Percentiles rank a stretch among this genome's conserved stretches.
Evolutionary conservation across 1,140 invertebrate genomes (phyloP).

Genomic region (Cyclina sinensis): DNA sequence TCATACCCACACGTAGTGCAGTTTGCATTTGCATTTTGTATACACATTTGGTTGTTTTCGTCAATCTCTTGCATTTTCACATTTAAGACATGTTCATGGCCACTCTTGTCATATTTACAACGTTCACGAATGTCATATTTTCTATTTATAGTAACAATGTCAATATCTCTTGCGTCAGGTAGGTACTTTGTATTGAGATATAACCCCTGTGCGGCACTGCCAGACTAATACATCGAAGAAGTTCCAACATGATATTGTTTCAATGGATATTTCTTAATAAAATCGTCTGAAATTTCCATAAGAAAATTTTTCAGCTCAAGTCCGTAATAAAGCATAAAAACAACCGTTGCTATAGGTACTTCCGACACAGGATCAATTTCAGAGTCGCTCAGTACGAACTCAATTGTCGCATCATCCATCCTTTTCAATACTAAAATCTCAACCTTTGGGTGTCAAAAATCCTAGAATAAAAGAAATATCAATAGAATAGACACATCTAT

Average conservation of each 20-base stretch:
- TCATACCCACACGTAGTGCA: too few relatives aligned
- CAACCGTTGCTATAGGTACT: background rate
- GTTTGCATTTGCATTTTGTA: too few relatives aligned
- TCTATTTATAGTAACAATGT: slow-evolving; percentile 33
- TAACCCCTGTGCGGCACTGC: slow-evolving; percentile 18
- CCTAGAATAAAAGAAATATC: too few relatives aligned
- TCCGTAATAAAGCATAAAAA: slow-evolving; percentile 23
- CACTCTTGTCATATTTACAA: too few relatives aligned
- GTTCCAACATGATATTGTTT: slow-evolving; percentile 14
- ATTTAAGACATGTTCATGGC: too few relatives aligned
- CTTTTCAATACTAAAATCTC: too few relatives aligned
- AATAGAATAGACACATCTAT: too few relatives aligned
- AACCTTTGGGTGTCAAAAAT: too few relatives aligned
- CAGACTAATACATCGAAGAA: background rate
- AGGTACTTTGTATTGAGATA: background rate
- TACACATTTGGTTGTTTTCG: too few relatives aligned
- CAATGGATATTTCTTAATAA: background rate
- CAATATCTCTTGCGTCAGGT: slow-evolving; percentile 2
- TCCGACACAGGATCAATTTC: background rate
- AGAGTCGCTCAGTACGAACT: background rate
- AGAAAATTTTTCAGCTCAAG: slow-evolving; percentile 21
- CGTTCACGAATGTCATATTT: slow-evolving; percentile 41
- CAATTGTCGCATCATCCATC: slow-evolving; percentile 32
- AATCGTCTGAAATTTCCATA: background rate
- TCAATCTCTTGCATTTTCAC: too few relatives aligned